Conservation (phyloP, 1,140 invertebrate species). For the Lepidurus couesii region DNA sequence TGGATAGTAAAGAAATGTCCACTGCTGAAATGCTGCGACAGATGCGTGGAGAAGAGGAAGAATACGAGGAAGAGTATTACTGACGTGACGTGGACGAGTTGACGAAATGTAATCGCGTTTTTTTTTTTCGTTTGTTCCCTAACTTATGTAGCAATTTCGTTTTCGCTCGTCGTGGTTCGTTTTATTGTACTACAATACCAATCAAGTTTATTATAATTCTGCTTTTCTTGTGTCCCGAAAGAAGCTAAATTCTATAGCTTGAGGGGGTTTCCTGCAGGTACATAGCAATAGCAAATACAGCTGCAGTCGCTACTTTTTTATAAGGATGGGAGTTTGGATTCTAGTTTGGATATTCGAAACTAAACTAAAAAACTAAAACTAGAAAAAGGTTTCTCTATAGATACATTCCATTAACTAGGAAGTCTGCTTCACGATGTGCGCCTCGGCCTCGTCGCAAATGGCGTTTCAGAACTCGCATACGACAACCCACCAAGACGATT, state of each 20-base stretch:
- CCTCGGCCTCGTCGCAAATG: conserved; percentile 68
- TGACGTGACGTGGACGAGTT: conserved; percentile 44
- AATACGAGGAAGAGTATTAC: conserved; percentile 48
- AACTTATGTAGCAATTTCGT: too few relatives aligned
- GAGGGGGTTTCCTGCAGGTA: too few relatives aligned
- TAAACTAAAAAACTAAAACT: not conserved
- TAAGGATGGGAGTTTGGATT: not conserved
- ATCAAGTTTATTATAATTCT: too few relatives aligned
- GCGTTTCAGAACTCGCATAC: conserved; percentile 65
- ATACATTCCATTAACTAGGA: conserved; percentile 96
- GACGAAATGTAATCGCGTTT: too few relatives aligned
- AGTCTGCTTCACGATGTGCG: conserved; percentile 87
- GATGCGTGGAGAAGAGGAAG: conserved; percentile 43
- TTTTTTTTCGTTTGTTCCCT: too few relatives aligned
- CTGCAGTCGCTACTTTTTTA: not conserved
- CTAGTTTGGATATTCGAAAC: not conserved
- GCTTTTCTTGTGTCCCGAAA: too few relatives aligned
- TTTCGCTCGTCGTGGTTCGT: too few relatives aligned
- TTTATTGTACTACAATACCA: too few relatives aligned
- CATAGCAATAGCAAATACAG: too few relatives aligned
- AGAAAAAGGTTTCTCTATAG: conserved; percentile 56
- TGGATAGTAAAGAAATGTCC: conserved; percentile 31
- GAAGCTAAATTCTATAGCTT: too few relatives aligned
- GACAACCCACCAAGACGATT: conserved; percentile 71
- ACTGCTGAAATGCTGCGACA: conserved; percentile 35